Conservation (phyloP, 2,797 vertebrate species). For the Danionella dracula region DNA sequence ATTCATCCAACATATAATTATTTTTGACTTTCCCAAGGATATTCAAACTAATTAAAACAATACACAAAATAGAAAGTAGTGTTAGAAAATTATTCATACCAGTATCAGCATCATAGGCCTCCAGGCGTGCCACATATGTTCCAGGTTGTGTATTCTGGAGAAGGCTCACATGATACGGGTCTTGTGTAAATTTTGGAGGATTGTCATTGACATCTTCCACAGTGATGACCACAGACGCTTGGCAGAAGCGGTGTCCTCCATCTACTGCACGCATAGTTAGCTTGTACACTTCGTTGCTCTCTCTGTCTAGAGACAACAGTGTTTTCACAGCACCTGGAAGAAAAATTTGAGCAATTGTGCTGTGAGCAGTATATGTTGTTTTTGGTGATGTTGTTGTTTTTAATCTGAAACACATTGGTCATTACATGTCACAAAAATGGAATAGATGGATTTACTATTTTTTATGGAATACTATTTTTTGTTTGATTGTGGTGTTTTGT, state of each 20-base stretch:
- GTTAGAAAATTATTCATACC: slow-evolving; percentile 53
- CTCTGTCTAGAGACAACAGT: slow-evolving; percentile 67
- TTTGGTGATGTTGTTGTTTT: no score
- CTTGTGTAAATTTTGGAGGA: slow-evolving; percentile 70
- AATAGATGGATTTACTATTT: no score
- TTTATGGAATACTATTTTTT: no score
- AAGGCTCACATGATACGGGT: slow-evolving; percentile 69
- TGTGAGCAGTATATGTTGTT: no score
- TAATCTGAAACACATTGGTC: no score
- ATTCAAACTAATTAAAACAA: no score
- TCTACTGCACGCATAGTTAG: slow-evolving; percentile 70
- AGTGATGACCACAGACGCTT: slow-evolving; percentile 62
- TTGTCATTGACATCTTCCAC: slow-evolving; percentile 80
- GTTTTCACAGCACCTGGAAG: slow-evolving; percentile 74
- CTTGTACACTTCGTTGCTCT: slow-evolving; percentile 67
- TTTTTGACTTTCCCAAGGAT: background rate
- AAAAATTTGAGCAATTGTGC: background rate
- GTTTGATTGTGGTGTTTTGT: no score
- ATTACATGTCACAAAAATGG: no score
- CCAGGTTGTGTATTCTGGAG: slow-evolving; percentile 77
- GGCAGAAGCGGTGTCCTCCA: slow-evolving; percentile 71
- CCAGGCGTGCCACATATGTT: slow-evolving; percentile 69
- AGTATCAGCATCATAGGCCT: slow-evolving; percentile 72
- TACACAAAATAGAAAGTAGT: no score
- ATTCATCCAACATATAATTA: background rate